These are phyloP conservation scores for Eidolon dupreanum DNA, from an alignment of 2,797 vertebrate genomes.

Conservation along the genomic window DNA sequence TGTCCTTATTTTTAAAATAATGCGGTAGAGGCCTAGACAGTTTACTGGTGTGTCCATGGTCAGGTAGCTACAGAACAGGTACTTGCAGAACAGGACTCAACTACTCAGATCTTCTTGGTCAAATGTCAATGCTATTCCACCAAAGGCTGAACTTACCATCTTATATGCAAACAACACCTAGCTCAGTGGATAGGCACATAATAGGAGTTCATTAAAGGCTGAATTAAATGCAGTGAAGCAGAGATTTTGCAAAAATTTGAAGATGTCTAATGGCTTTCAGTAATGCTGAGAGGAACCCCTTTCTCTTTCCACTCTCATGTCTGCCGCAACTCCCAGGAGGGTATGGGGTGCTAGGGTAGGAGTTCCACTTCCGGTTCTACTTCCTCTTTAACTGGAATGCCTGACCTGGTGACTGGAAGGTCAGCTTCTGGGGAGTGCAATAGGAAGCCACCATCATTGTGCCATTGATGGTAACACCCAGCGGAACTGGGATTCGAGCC, in stretches of 20 bases:
- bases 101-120: neutral
- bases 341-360: neutral
- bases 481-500: constrained; percentile 20
- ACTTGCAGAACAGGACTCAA: neutral
- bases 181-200: neutral
- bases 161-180: too few relatives aligned
- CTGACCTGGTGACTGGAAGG: neutral
- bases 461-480: neutral
- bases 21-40: neutral
- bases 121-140: neutral
- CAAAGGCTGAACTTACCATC: neutral
- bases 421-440: neutral
- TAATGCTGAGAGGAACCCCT: neutral
- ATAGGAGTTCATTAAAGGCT: neutral
- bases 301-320: fast-evolving
- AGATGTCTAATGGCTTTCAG: neutral
- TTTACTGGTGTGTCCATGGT: neutral
- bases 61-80: neutral
- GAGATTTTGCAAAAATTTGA: neutral
- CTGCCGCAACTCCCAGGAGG: neutral
- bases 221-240: neutral
- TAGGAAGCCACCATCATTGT: constrained; percentile 19
- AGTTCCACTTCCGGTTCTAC: constrained; percentile 3
- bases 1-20: neutral
- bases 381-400: constrained; percentile 63